phyloP scores from a whole-genome alignment of 2,888 invertebrate genomes.

The Heliconius sara region DNA sequence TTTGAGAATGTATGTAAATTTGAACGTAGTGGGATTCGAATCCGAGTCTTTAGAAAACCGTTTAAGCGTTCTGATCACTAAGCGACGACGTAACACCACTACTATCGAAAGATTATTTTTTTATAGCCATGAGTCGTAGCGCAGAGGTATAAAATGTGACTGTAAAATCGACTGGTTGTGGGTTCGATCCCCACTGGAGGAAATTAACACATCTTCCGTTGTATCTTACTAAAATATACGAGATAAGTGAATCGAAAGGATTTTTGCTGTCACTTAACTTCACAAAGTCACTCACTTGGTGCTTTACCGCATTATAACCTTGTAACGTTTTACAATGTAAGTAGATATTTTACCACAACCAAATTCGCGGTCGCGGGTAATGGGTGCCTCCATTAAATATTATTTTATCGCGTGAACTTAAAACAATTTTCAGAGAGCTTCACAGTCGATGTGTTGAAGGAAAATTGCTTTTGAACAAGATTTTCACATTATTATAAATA shows the following conservation, averaged over 20 bases:
- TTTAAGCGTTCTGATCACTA: too few species aligned
- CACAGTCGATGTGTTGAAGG: slow-evolving; percentile 17
- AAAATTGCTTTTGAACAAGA: slow-evolving; percentile 9
- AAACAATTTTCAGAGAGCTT: slow-evolving; percentile 16
- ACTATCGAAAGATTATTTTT: too few species aligned
- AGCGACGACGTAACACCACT: too few species aligned
- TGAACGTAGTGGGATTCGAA: too few species aligned
- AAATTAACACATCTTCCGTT: neutral
- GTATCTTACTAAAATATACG: neutral
- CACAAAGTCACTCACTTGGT: neutral
- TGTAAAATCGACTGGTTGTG: too few species aligned
- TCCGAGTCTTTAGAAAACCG: too few species aligned
- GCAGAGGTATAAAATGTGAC: too few species aligned
- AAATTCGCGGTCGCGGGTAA: slow-evolving; percentile 18
- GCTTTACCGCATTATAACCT: slow-evolving; percentile 16
- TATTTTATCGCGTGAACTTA: slow-evolving; percentile 18
- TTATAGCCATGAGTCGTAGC: too few species aligned
- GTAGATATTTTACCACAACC: neutral
- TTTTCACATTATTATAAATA: neutral
- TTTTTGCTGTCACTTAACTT: neutral
- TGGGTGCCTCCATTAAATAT: slow-evolving; percentile 29
- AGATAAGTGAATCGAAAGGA: neutral
- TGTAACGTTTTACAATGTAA: slow-evolving; percentile 5
- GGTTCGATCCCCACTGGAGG: too few species aligned
- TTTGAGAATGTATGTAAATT: too few species aligned